These are phyloP conservation scores for Lagopus muta DNA, from an alignment of 2,113 vertebrate genomes.

Conservation along the genomic window DNA sequence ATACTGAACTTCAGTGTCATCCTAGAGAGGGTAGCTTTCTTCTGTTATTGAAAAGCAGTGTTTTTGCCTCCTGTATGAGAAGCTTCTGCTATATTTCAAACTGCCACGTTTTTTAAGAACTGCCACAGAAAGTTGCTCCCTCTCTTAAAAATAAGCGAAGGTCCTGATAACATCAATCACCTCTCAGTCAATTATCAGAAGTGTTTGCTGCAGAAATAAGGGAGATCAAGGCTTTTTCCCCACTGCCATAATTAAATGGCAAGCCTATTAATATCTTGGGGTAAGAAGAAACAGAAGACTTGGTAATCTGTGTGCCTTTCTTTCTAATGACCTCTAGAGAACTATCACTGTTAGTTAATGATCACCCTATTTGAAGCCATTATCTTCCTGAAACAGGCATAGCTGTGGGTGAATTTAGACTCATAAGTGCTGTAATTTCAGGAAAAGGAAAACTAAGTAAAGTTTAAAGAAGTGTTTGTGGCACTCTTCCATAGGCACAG, in stretches of 20 bases:
- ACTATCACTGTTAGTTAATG: background rate
- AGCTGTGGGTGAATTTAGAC: background rate
- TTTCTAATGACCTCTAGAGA: background rate
- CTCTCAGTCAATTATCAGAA: background rate
- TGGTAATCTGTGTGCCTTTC: background rate
- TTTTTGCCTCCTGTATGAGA: background rate
- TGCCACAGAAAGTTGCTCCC: background rate
- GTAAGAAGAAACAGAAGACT: background rate
- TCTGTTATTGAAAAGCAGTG: background rate
- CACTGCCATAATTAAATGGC: too few relatives aligned
- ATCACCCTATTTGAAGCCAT: background rate
- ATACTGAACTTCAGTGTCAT: rapidly evolving
- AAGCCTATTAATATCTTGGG: background rate
- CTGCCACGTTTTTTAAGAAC: background rate
- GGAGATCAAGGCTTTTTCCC: background rate
- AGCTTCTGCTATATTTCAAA: background rate
- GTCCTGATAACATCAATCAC: background rate
- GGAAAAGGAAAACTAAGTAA: background rate
- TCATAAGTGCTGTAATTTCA: background rate
- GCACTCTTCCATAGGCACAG: rapidly evolving
- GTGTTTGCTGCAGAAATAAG: background rate
- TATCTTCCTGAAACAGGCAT: background rate
- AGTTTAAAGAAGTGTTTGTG: background rate
- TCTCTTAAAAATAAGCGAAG: background rate
- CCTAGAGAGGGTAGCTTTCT: background rate